phyloP scores from a whole-genome alignment of 1,140 invertebrate genomes.

The Brachionus plicatilis region DNA sequence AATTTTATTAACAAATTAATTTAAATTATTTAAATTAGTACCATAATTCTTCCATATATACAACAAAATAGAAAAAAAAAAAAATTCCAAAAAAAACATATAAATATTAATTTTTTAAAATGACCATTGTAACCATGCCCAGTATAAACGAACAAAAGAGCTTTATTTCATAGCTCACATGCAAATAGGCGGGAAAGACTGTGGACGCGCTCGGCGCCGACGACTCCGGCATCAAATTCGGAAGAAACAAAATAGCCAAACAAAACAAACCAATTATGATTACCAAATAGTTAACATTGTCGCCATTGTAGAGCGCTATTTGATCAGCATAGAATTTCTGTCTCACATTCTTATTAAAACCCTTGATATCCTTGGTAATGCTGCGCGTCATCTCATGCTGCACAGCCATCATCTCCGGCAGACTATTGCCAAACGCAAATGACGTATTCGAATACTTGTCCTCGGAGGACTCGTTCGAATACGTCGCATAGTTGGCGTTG shows the following conservation, averaged over 20 bases:
- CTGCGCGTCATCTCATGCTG: not conserved
- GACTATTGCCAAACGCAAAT: not conserved
- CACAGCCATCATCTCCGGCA: not conserved
- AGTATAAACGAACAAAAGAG: constrained; percentile 32
- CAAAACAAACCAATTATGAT: constrained; percentile 31
- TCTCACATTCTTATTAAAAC: not conserved
- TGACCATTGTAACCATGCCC: constrained; percentile 37
- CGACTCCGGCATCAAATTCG: not conserved
- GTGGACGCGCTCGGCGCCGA: too few relatives aligned
- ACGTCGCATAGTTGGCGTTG: not conserved
- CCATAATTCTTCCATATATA: not conserved
- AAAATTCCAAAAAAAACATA: not conserved
- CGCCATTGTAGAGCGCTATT: not conserved
- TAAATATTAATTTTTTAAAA: constrained; percentile 12
- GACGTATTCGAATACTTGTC: not conserved
- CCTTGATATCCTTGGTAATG: not conserved
- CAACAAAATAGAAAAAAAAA: not conserved
- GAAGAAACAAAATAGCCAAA: constrained; percentile 16
- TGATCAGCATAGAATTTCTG: constrained; percentile 3
- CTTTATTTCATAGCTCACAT: constrained; percentile 23
- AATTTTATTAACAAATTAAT: not conserved
- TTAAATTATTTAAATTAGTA: not conserved
- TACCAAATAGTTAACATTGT: constrained; percentile 32
- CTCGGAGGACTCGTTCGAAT: not conserved
- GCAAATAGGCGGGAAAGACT: not conserved